Percentiles rank a stretch among this genome's conserved stretches.
phyloP scores from a whole-genome alignment of 1,140 invertebrate genomes.

The Magallana gigas region DNA sequence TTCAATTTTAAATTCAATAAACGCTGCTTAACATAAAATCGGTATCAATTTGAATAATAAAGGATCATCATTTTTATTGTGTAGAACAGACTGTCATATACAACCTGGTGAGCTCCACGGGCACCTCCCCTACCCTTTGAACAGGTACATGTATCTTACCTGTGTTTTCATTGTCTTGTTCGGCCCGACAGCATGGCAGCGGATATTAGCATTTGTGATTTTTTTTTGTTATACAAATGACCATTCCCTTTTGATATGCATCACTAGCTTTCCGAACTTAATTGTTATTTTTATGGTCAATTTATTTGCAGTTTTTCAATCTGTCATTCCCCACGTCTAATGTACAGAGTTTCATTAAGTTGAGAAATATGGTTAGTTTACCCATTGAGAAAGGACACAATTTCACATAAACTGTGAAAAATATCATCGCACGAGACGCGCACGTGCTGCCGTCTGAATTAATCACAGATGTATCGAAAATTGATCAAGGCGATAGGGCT shows the following conservation, averaged over 20 bases:
- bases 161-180: no score
- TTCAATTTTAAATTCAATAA: no score
- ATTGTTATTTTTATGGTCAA: slow-evolving; percentile 31
- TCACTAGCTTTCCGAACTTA: neutral
- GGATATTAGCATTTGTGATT: no score
- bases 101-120: no score
- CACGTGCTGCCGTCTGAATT: slow-evolving; percentile 17
- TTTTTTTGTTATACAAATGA: neutral
- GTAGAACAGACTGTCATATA: no score
- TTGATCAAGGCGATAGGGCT: slow-evolving; percentile 23
- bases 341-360: slow-evolving; percentile 32
- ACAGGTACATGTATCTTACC: no score
- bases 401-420: slow-evolving; percentile 38
- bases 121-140: no score
- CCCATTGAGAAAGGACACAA: slow-evolving; percentile 18
- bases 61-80: no score
- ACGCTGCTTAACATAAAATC: no score
- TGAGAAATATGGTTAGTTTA: slow-evolving; percentile 33
- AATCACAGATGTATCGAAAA: slow-evolving; percentile 36
- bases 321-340: slow-evolving; percentile 13
- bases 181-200: no score
- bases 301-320: slow-evolving; percentile 35
- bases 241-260: slow-evolving; percentile 3
- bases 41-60: no score
- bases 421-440: slow-evolving; percentile 7